phyloP scores from a whole-genome alignment of 2,797 vertebrate species.

The Labroides dimidiatus region DNA sequence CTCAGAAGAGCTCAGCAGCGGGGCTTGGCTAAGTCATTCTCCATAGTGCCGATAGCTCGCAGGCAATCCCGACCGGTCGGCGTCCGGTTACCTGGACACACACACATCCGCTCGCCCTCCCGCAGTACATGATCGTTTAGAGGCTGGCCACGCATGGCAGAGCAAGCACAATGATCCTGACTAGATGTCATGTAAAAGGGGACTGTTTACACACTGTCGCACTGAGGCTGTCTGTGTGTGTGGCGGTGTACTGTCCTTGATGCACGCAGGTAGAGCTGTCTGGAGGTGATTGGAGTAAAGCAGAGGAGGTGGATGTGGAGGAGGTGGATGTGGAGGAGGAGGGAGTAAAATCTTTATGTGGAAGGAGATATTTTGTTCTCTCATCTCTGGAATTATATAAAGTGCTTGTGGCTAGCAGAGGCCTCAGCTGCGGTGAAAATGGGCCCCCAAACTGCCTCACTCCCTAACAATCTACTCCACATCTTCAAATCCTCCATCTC shows the following conservation, averaged over 20 bases:
- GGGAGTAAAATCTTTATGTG: constrained; percentile 66
- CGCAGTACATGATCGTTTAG: constrained; percentile 65
- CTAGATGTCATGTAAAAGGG: constrained; percentile 68
- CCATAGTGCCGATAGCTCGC: constrained; percentile 56
- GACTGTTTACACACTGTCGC: constrained; percentile 64
- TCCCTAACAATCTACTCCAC: constrained; percentile 78
- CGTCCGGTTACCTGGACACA: constrained; percentile 69
- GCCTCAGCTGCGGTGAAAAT: constrained; percentile 79
- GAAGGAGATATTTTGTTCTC: constrained; percentile 74
- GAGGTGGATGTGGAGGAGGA: constrained; percentile 15
- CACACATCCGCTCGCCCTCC: constrained; percentile 56
- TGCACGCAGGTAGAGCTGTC: constrained; percentile 61
- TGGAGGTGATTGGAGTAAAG: constrained; percentile 62
- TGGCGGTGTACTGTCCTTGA: constrained; percentile 66
- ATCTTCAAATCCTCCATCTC: constrained; percentile 76
- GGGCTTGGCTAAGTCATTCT: constrained; percentile 73
- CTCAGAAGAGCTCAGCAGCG: constrained; percentile 75
- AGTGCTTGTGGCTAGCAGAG: constrained; percentile 79
- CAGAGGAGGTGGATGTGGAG: constrained; percentile 18
- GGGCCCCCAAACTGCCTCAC: constrained; percentile 69
- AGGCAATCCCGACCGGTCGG: constrained; percentile 60
- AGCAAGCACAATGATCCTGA: constrained; percentile 69
- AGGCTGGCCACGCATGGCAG: constrained; percentile 66
- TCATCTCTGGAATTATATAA: constrained; percentile 81
- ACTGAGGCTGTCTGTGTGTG: constrained; percentile 62